Base-by-base conservation (phyloP, 2,113 vertebrate genomes). In the Myrmecophaga tridactyla region DNA sequence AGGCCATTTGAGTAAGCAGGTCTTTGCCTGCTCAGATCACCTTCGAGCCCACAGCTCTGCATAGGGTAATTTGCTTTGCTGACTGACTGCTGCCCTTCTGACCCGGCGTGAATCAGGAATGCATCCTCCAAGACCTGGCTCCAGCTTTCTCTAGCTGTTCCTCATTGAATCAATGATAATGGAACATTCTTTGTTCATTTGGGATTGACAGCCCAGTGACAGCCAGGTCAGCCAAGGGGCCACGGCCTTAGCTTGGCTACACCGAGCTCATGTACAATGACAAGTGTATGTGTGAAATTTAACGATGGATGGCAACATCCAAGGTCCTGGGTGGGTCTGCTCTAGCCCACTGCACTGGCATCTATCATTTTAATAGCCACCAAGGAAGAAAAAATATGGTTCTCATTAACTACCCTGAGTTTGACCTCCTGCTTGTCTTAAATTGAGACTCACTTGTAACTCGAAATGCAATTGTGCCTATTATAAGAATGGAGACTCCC, bases 351-450 rank as follows among this genome's bases (percentile, higher is more conserved):
- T 56, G 67, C 63, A 46, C 75, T 92, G 94, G 93, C 78, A 95
- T 96, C 78, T 94, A 96, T 97, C 94, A 97, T 92, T 96, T 97
- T 97, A 97, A 98, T 94, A 96, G 97, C 29, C 56, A 95, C 76
- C 12, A 46, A 87, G 27, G 25, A 96, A 96, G 93, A 73, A 89
- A 95, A 97, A 91, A 91, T 84, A 96, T 80, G 80, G 65, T 94
- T 92, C 91, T 96, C 86, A 93, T 96, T 94, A 97, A 96, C n/a
- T 96, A 96, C 76, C 67, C 80, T 65, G 85, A 92, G 83, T 96
- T 84, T 96, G 91, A 97, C 93, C 94, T 97, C 95, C 96, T 36
- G 77, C 70, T 96, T 90, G 78, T 73, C 86, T 96, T 94, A 80
- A 96, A 89, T 65, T 89, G 80, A 97, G 96, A 85, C 67, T 93